Conservation (phyloP, 1,140 invertebrate species). For the Drosophila tsacasi region DNA sequence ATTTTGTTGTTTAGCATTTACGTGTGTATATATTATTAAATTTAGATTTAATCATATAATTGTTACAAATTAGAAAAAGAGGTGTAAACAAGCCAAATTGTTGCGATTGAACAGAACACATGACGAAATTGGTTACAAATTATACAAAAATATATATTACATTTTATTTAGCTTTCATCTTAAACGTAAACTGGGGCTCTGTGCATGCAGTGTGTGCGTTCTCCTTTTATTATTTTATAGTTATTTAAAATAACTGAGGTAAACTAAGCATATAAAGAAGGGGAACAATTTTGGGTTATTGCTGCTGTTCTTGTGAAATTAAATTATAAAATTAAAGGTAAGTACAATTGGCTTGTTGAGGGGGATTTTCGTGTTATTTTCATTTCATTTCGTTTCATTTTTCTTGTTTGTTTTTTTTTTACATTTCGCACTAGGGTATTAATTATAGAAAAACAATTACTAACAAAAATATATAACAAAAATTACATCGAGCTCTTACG, state of each 20-base stretch:
- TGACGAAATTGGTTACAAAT: constrained; percentile 51
- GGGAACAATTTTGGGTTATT: constrained; percentile 28
- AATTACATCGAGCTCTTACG: constrained; percentile 65
- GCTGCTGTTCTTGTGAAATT: constrained; percentile 9
- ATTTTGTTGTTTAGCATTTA: constrained; percentile 72
- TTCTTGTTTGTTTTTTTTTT: constrained; percentile 10
- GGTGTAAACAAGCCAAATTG: constrained; percentile 76
- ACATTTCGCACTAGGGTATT: constrained; percentile 77
- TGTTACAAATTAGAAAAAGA: constrained; percentile 75
- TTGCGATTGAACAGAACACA: constrained; percentile 47
- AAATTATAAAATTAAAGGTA: constrained; percentile 34
- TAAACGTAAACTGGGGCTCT: constrained; percentile 54
- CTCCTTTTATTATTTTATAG: constrained; percentile 65
- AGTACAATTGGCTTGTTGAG: constrained; percentile 78
- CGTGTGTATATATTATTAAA: constrained; percentile 68
- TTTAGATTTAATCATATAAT: constrained; percentile 69
- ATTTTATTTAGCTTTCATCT: constrained; percentile 41
- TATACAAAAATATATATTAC: constrained; percentile 68
- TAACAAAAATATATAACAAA: constrained; percentile 83
- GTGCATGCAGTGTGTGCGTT: constrained; percentile 34
- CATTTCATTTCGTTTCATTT: constrained; percentile 26
- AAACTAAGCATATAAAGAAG: constrained; percentile 42
- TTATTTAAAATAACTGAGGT: constrained; percentile 80
- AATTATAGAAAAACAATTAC: constrained; percentile 81
- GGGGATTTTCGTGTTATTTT: constrained; percentile 47